phyloP scores from a whole-genome alignment of 2,888 invertebrate genomes.

The Galerucella calmariensis region DNA sequence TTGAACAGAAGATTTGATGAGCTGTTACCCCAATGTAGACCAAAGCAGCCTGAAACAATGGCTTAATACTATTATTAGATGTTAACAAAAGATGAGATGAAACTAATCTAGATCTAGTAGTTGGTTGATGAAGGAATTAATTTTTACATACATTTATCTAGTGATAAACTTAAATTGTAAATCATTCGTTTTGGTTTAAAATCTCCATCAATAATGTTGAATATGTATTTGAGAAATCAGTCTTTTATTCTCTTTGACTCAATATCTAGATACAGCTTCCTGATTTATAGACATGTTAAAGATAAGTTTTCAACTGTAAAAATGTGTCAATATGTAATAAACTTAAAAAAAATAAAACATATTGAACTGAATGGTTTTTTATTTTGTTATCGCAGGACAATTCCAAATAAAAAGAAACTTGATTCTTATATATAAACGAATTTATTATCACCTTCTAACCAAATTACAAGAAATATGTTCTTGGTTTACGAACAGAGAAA shows the following conservation, averaged over 20 bases:
- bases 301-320: no score
- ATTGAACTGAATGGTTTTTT: neutral
- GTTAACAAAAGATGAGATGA: no score
- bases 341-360: neutral
- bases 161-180: no score
- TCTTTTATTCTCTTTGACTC: no score
- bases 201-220: no score
- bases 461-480: conserved; percentile 76
- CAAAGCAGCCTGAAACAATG: conserved; percentile 43
- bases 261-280: no score
- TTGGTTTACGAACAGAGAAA: conserved; percentile 85
- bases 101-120: no score
- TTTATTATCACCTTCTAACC: conserved; percentile 47
- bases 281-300: no score
- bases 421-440: conserved; percentile 43
- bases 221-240: no score
- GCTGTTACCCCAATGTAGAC: conserved; percentile 62
- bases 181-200: no score
- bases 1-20: conserved; percentile 67
- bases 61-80: conserved; percentile 15
- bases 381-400: neutral
- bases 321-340: neutral
- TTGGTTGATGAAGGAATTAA: no score
- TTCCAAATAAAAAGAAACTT: conserved; percentile 14
- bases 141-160: no score